Percentiles rank a stretch among this genome's conserved stretches.
These are phyloP conservation scores for Ashinkailepas kermadecensis DNA, from an alignment of 2,888 invertebrate genomes.

Conservation along the genomic window DNA sequence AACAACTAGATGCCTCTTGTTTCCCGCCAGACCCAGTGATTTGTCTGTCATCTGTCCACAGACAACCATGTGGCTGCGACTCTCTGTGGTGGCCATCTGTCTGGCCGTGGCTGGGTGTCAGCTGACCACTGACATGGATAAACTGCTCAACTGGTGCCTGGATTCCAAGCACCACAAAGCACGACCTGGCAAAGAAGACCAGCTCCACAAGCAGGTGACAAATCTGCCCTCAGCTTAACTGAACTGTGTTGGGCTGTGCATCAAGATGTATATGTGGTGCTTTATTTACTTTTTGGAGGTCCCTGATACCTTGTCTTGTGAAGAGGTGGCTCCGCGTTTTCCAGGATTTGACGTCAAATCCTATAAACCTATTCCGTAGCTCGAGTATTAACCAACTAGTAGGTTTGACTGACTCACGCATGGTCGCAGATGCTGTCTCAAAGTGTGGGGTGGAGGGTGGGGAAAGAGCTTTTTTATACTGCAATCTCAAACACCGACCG, in stretches of 20 bases:
- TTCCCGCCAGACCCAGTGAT: no score
- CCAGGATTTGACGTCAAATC: no score
- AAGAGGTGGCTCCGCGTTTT: neutral
- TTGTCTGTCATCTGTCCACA: neutral
- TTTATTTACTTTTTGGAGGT: neutral
- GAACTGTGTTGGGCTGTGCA: slow-evolving; percentile 29
- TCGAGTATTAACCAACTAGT: neutral
- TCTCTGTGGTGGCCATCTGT: neutral
- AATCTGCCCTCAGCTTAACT: slow-evolving; percentile 27
- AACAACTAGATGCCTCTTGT: no score
- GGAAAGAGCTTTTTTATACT: no score
- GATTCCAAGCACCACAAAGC: slow-evolving; percentile 38
- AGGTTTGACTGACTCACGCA: no score
- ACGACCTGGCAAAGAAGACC: slow-evolving; percentile 39
- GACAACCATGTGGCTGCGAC: neutral
- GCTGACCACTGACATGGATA: slow-evolving; percentile 25
- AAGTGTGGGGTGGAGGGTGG: no score
- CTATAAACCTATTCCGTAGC: neutral
- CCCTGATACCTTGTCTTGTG: no score
- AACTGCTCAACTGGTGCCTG: slow-evolving; percentile 38
- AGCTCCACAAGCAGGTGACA: neutral
- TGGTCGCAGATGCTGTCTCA: no score
- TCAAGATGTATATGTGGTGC: neutral
- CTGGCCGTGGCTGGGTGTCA: neutral
- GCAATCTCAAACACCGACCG: no score